These are phyloP conservation scores for Lichenostomus cassidix DNA, from an alignment of 2,113 vertebrate species.

Conservation along the genomic window DNA sequence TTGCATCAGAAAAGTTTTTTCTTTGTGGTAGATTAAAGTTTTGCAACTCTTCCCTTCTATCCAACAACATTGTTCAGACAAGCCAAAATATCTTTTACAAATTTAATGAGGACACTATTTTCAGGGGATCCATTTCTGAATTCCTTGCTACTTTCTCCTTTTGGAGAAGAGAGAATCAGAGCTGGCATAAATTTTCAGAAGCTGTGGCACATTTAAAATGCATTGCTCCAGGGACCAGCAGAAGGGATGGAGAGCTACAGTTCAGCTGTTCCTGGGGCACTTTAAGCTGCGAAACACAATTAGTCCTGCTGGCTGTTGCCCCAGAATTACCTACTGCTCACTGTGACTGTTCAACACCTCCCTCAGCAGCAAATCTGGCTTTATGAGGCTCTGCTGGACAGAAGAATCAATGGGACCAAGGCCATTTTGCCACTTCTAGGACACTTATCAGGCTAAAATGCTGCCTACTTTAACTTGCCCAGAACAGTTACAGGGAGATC, in stretches of 20 bases:
- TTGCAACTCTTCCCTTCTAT: background rate
- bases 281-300: background rate
- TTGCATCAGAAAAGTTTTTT: background rate
- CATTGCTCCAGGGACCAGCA: background rate
- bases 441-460: background rate
- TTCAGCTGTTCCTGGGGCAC: background rate
- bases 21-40: background rate
- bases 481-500: background rate
- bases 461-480: background rate
- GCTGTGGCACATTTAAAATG: background rate
- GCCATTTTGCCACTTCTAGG: background rate
- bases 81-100: background rate
- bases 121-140: background rate
- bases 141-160: background rate
- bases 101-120: conserved; percentile 2
- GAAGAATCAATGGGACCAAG: background rate
- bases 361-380: background rate
- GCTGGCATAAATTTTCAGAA: background rate
- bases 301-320: background rate
- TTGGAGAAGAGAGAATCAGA: background rate
- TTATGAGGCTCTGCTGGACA: background rate
- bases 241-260: background rate
- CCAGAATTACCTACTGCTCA: background rate
- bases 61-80: background rate
- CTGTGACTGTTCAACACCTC: background rate